Conservation (phyloP, 2,113 vertebrate genomes). For the Tragelaphus strepsiceros region DNA sequence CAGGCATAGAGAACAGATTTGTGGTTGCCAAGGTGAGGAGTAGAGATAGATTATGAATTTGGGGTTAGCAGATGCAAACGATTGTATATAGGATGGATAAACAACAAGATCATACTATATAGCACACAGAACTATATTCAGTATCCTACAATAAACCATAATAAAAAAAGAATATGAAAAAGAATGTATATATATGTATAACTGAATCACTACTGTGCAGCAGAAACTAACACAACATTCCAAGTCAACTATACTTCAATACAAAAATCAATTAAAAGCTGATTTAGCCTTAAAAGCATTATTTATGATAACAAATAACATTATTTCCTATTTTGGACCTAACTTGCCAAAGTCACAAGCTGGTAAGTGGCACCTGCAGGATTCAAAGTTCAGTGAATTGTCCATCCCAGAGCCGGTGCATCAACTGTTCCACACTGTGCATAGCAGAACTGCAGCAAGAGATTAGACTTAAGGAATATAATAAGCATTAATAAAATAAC, state of each 20-base stretch:
- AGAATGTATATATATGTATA: neutral
- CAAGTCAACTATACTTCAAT: neutral
- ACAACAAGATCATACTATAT: neutral
- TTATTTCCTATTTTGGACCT: neutral
- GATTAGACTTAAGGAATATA: neutral
- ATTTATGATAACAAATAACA: neutral
- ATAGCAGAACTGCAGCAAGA: neutral
- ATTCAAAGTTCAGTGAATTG: neutral
- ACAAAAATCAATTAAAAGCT: neutral
- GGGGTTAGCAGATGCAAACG: neutral
- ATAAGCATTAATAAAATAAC: neutral
- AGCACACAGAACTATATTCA: neutral
- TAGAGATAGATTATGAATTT: neutral
- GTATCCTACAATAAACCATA: neutral
- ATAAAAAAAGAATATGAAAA: neutral
- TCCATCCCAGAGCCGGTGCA: neutral
- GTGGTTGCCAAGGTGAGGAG: neutral
- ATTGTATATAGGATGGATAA: neutral
- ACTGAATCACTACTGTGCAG: neutral
- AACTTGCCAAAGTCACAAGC: neutral
- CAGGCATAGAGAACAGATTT: neutral
- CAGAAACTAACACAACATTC: neutral
- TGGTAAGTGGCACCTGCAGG: neutral
- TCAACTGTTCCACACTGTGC: no score
- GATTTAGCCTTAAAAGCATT: neutral